These are phyloP conservation scores for Anaspis maculata DNA, from an alignment of 2,888 invertebrate genomes.

Conservation along the genomic window DNA sequence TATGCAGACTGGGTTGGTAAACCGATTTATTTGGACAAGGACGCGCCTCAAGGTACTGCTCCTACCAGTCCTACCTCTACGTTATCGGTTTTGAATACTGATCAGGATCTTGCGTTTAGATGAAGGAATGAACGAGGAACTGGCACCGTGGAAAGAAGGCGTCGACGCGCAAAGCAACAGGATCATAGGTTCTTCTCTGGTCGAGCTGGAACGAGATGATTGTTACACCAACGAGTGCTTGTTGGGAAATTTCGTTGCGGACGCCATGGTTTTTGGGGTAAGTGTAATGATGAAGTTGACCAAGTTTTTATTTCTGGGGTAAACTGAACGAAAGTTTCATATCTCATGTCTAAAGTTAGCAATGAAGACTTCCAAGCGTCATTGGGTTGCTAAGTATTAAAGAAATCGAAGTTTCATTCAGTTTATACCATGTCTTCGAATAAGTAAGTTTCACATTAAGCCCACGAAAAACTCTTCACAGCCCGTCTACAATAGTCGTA, in stretches of 20 bases:
- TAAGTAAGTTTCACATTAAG: too few species aligned
- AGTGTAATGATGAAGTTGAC: conserved; percentile 23
- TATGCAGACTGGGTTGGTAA: conserved; percentile 56
- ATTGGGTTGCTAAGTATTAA: too few species aligned
- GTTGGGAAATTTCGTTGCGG: conserved; percentile 62
- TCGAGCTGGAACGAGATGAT: conserved; percentile 42
- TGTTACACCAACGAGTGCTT: conserved; percentile 63
- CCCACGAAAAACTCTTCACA: too few species aligned
- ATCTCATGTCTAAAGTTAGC: too few species aligned
- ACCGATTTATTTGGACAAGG: conserved; percentile 57
- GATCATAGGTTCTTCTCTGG: conserved; percentile 21
- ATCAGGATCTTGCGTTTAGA: too few species aligned
- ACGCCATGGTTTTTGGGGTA: conserved; percentile 60
- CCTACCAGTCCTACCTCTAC: neutral
- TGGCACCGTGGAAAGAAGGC: conserved; percentile 19
- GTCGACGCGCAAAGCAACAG: conserved; percentile 17
- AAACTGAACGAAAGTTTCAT: neutral
- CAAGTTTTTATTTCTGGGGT: neutral
- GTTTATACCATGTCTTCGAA: too few species aligned
- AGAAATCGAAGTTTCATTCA: too few species aligned
- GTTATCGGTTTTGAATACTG: neutral
- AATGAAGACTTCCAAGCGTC: too few species aligned
- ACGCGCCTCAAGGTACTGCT: conserved; percentile 25
- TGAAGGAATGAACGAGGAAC: conserved; percentile 16
- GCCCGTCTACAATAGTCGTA: too few species aligned